A percentile compares a stretch with the other conserved stretches of the same genome.
Conservation (phyloP, 2,113 vertebrate genomes). For the Crypturellus undulatus region DNA sequence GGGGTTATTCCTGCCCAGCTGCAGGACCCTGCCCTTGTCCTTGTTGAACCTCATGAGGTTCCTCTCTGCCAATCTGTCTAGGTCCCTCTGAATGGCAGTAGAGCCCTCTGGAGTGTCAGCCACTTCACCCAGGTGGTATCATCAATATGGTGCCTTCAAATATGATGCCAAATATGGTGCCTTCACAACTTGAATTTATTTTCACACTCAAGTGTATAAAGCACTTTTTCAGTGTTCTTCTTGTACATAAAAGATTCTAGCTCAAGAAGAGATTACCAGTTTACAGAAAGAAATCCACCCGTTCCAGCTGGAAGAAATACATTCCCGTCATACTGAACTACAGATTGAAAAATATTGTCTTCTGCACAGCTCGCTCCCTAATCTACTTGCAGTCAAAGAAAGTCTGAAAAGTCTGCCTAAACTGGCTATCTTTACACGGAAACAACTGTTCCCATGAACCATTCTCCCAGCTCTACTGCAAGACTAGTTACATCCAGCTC, state of each 20-base stretch:
- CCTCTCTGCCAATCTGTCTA: too few relatives aligned
- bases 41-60: too few relatives aligned
- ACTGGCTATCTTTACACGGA: background rate
- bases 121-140: too few relatives aligned
- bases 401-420: background rate
- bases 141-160: too few relatives aligned
- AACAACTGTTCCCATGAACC: background rate
- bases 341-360: background rate
- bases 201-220: background rate
- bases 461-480: background rate
- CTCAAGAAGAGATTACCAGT: background rate
- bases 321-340: background rate
- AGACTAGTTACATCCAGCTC: background rate
- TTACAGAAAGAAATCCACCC: background rate
- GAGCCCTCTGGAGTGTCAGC: too few relatives aligned
- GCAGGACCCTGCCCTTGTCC: too few relatives aligned
- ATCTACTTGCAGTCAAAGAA: background rate
- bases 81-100: too few relatives aligned
- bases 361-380: rapidly evolving
- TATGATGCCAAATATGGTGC: too few relatives aligned
- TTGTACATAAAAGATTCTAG: background rate
- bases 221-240: background rate
- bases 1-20: too few relatives aligned
- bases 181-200: background rate
- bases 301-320: rapidly evolving